Evolutionary conservation across 2,113 vertebrate genomes (phyloP).

Genomic region (Percina caprodes): DNA sequence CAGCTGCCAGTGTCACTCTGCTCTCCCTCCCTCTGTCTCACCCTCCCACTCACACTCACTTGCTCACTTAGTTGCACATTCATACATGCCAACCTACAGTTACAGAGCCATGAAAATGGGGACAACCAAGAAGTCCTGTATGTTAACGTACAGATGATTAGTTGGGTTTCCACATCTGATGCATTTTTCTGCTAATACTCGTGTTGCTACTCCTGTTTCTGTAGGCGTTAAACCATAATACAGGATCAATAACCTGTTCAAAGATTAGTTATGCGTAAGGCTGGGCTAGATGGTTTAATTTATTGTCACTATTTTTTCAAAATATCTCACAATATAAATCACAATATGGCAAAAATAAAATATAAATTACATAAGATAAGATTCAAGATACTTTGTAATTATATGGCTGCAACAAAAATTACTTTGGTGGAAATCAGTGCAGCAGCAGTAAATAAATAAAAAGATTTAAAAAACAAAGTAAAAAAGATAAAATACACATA

Average conservation of each 20-base stretch:
- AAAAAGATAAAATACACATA: too few species aligned
- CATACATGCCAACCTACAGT: constrained; percentile 23
- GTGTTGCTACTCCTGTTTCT: background rate
- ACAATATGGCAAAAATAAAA: too few species aligned
- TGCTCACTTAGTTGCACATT: constrained; percentile 31
- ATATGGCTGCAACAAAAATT: too few species aligned
- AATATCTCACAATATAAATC: too few species aligned
- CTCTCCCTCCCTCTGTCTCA: constrained; percentile 38
- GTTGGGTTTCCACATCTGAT: background rate
- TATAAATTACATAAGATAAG: too few species aligned
- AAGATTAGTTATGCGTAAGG: background rate
- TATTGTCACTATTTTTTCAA: background rate
- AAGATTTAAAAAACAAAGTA: too few species aligned
- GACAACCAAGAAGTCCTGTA: background rate
- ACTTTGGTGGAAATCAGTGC: too few species aligned
- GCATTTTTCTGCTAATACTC: background rate
- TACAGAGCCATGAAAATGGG: constrained; percentile 4
- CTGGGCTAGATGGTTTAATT: background rate
- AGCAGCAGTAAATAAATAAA: too few species aligned
- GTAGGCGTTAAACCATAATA: background rate
- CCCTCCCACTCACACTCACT: constrained; percentile 39
- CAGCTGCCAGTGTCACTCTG: constrained; percentile 78
- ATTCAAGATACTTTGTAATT: too few species aligned
- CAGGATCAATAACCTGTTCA: background rate
- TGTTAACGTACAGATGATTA: background rate